A percentile compares a stretch with the other conserved stretches of the same genome.
These are phyloP conservation scores for Atta texana DNA, from an alignment of 1,140 invertebrate genomes.

Conservation along the genomic window DNA sequence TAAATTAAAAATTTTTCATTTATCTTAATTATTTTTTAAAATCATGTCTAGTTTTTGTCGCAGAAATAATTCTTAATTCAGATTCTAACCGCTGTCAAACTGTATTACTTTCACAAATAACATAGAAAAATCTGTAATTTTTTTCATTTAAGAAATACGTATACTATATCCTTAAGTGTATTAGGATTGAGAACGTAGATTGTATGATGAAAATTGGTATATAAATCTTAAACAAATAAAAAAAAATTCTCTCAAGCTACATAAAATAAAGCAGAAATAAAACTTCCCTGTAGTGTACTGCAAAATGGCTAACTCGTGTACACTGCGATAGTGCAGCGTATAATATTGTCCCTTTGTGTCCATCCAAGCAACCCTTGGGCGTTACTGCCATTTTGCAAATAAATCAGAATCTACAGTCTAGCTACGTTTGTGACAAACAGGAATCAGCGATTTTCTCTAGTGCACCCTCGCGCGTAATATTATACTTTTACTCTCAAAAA, in stretches of 20 bases:
- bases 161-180: too few relatives aligned
- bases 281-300: background rate
- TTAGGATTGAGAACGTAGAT: background rate
- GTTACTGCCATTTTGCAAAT: slow-evolving; percentile 31
- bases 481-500: background rate
- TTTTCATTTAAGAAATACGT: too few relatives aligned
- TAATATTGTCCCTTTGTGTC: slow-evolving; percentile 44
- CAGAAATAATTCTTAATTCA: too few relatives aligned
- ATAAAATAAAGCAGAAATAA: slow-evolving; percentile 18
- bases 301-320: slow-evolving; percentile 38
- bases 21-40: too few relatives aligned
- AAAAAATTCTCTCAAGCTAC: background rate
- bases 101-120: too few relatives aligned
- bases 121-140: too few relatives aligned
- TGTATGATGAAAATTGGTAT: background rate
- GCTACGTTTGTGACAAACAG: slow-evolving; percentile 12
- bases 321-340: background rate
- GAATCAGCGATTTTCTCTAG: background rate
- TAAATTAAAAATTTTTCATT: too few relatives aligned
- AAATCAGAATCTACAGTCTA: slow-evolving; percentile 40
- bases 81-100: too few relatives aligned
- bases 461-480: background rate
- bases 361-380: slow-evolving; percentile 37
- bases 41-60: too few relatives aligned
- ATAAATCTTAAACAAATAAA: slow-evolving; percentile 25